phyloP scores from a whole-genome alignment of 2,113 vertebrate species.

The Triplophysa tibetana region DNA sequence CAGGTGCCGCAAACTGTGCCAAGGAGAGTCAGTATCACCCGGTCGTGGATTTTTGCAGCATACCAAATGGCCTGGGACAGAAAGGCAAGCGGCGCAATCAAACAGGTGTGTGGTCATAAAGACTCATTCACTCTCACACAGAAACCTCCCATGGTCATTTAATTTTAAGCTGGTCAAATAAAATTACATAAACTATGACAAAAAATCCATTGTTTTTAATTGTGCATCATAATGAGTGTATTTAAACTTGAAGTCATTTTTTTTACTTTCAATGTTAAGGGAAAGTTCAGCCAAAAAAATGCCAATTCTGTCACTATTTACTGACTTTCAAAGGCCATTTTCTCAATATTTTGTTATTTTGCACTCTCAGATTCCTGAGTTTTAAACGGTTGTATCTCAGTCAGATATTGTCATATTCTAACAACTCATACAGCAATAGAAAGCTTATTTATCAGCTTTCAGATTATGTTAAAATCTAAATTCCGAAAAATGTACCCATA shows the following conservation, averaged over 20 bases:
- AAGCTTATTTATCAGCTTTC: too few species aligned
- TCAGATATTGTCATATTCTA: too few species aligned
- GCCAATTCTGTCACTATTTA: too few species aligned
- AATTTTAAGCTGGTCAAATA: conserved; percentile 47
- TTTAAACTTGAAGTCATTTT: not conserved
- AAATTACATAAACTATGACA: not conserved
- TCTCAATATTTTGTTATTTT: too few species aligned
- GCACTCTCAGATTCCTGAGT: too few species aligned
- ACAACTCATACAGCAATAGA: too few species aligned
- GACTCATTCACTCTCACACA: conserved; percentile 64
- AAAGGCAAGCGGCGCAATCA: conserved; percentile 54
- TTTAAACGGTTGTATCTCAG: too few species aligned
- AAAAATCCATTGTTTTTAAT: not conserved
- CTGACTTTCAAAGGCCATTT: too few species aligned
- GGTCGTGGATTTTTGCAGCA: conserved; percentile 65
- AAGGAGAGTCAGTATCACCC: conserved; percentile 55
- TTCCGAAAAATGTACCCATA: too few species aligned
- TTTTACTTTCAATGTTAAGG: not conserved
- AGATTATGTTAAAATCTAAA: too few species aligned
- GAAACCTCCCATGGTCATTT: conserved; percentile 6
- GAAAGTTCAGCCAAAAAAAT: too few species aligned
- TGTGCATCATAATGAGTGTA: not conserved
- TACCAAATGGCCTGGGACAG: conserved; percentile 64
- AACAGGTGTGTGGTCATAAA: conserved; percentile 75
- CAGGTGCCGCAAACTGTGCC: conserved; percentile 67